phyloP scores from a whole-genome alignment of 2,888 invertebrate species.

The Xanthorhoe designata region DNA sequence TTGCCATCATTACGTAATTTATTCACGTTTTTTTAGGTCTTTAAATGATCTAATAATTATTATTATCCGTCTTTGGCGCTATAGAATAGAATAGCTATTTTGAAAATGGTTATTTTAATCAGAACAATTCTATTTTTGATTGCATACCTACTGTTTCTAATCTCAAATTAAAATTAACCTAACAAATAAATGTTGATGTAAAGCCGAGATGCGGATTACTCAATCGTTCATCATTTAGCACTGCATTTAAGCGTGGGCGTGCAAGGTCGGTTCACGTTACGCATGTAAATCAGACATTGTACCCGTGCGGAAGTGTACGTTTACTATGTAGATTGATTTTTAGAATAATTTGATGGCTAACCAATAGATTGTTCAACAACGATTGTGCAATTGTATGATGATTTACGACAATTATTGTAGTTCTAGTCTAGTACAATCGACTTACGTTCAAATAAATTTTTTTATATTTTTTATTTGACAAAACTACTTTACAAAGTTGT shows the following conservation, averaged over 20 bases:
- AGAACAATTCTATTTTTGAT: no score
- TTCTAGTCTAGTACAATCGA: no score
- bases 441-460: no score
- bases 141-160: no score
- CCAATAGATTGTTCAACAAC: background rate
- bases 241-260: conserved; percentile 8
- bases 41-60: background rate
- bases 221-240: conserved; percentile 8
- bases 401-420: background rate
- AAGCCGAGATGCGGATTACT: background rate
- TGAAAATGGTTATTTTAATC: no score
- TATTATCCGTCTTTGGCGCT: no score
- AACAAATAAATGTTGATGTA: conserved; percentile 3
- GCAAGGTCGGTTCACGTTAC: conserved; percentile 30
- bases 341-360: background rate
- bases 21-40: no score
- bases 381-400: background rate
- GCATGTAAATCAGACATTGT: conserved; percentile 20
- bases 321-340: conserved; percentile 5
- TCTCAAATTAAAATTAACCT: no score
- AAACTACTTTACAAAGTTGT: no score
- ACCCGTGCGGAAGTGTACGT: conserved; percentile 14
- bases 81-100: no score
- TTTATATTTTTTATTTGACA: no score
- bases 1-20: no score